Base-by-base conservation (phyloP, 2,113 vertebrate species). In the Chloropsis cyanopogon region DNA sequence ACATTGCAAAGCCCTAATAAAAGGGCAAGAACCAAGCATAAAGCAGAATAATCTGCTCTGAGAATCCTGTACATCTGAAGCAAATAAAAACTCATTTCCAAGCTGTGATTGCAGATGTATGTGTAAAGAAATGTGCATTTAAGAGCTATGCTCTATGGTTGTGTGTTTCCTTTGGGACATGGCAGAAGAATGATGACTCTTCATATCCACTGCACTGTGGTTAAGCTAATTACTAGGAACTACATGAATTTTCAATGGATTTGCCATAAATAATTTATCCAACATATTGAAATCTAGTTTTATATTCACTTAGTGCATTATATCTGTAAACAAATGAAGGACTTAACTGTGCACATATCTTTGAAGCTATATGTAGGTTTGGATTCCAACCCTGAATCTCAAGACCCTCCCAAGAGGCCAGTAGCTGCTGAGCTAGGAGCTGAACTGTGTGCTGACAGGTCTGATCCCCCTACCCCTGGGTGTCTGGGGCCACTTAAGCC, bases 231-330 rank as follows among this genome's bases (percentile, higher is more conserved):
- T 95, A 69, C 53, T 49, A 72, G 78, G 46, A 95, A 31, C 37
- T 65, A n/a, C 81, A 72, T 65, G 73, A 84, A 85, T 95, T 64
- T 82, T 37, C 86, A 72, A 94, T 81, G 44, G 35, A 54, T 82
- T 75, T 41, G 10, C 60, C 25, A 72, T 82, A 93, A 95, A 87
- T 95, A 90, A 96, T 92, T 87, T 79, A 82, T 54, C 21, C 21
- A 83, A 66, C 6, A 54, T 66, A 64, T 6, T 59, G 52, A 82
- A 90, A 39, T 78, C 64, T 72, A 24, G 15, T 63, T 95, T 82
- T 77, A 33, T 77, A 37, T 77, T 88, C 82, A 47, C 46, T 87
- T 71, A 42, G 26, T 73, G 37, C 44, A 57, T 85, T 42, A 29
- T 80, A 69, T 69, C 68, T 85, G 35, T 82, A 91, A 82, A 85